phyloP scores from a whole-genome alignment of 2,113 vertebrate genomes.

The Phrynosoma platyrhinos region DNA sequence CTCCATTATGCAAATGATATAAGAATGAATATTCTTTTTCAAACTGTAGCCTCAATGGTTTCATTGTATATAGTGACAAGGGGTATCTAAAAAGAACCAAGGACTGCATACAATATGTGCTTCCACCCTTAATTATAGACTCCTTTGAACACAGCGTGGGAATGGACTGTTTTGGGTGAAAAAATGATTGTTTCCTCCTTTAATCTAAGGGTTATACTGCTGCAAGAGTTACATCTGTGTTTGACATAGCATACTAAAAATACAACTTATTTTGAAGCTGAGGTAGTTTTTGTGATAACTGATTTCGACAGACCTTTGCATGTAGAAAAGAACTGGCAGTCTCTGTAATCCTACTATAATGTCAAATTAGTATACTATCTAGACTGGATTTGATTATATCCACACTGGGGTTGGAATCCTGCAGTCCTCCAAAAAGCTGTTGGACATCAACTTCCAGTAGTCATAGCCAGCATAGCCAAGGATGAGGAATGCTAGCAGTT shows the following conservation, averaged over 20 bases:
- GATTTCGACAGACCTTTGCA: neutral
- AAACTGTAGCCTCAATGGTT: neutral
- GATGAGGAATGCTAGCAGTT: too few relatives aligned
- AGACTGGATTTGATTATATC: neutral
- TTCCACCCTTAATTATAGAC: neutral
- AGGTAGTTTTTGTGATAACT: neutral
- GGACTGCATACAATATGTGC: neutral
- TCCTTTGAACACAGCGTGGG: neutral
- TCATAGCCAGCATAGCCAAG: too few relatives aligned
- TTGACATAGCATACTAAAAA: neutral
- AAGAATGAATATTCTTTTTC: neutral
- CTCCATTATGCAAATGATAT: neutral
- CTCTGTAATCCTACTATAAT: neutral
- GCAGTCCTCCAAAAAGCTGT: too few relatives aligned
- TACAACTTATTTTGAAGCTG: neutral
- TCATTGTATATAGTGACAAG: neutral
- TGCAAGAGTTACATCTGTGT: neutral
- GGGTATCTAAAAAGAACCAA: neutral
- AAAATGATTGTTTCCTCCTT: neutral
- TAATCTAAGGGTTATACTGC: neutral
- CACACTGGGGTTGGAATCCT: neutral
- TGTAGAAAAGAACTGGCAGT: neutral
- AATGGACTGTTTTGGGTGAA: neutral
- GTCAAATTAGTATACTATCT: neutral
- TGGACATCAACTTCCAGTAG: too few relatives aligned